phyloP scores from a whole-genome alignment of 2,888 invertebrate species.

The Luperina nickerlii region DNA sequence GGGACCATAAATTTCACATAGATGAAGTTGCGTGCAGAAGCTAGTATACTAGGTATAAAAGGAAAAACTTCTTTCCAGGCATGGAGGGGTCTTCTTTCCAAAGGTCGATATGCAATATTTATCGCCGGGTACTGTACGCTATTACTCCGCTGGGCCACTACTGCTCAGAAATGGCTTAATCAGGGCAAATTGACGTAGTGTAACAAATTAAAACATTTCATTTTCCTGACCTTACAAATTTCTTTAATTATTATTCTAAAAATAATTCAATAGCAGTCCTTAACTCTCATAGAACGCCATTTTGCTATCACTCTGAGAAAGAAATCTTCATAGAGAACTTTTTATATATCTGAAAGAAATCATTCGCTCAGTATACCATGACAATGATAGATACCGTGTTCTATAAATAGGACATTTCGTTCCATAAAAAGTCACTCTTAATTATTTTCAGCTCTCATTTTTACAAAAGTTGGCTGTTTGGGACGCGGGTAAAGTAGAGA shows the following conservation, averaged over 20 bases:
- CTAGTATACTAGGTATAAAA: too few species aligned
- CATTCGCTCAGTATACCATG: not conserved
- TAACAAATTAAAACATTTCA: not conserved
- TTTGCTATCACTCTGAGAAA: not conserved
- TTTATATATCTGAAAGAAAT: not conserved
- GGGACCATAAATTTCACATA: too few species aligned
- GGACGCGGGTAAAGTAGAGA: conserved; percentile 1
- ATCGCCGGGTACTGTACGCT: too few species aligned
- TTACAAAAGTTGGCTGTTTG: conserved; percentile 36
- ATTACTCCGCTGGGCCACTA: too few species aligned
- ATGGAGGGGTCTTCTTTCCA: too few species aligned
- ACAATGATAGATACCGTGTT: not conserved
- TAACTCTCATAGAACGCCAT: not conserved
- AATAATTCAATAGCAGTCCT: not conserved
- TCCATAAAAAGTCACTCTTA: conserved; percentile 10
- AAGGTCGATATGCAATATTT: too few species aligned
- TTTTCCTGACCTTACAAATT: not conserved
- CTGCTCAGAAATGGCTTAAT: too few species aligned
- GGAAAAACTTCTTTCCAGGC: too few species aligned
- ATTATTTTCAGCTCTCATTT: conserved; percentile 39
- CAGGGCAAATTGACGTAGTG: not conserved
- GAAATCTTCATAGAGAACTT: not conserved
- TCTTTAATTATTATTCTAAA: not conserved
- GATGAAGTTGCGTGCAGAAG: too few species aligned
- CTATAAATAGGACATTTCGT: not conserved